Base-by-base conservation (phyloP, 2,888 invertebrate species). In the Embidobia sp. region DNA sequence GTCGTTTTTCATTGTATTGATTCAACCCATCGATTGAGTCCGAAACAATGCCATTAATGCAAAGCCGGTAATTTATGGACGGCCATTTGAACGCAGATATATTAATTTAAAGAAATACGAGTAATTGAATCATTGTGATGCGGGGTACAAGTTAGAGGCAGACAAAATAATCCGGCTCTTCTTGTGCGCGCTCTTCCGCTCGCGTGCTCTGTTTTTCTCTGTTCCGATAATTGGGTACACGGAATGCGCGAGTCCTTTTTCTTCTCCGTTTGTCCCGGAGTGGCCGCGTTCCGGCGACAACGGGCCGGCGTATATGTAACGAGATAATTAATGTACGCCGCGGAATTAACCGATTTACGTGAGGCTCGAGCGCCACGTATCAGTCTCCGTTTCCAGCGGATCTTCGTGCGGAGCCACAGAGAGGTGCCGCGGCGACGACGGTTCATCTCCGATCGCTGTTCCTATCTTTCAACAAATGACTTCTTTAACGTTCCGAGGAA, bases 301-400 rank as follows among this genome's bases (percentile, higher is more conserved):
- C 73, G 78, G 76, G 66, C 57, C 78, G 49, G 78, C 75, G 79
- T 79, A 63, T 70, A 82, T 81, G 83, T 85, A 85, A 85, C 85
- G 85, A 86, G 85, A 86, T 86, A 86, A 86, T 86, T 86, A 86
- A 86, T 86, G 86, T 85, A 80, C 82, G 80, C 72, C 80, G 82
- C 80, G 83, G 85, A 86, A 85, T 86, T 86, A 85, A 85, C 83
- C 84, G 85, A 86, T 86, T 86, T 86, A 86, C 85, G 86, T 86
- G 84, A 83, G 80, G 72, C 74, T 31, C 77, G 78, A 77, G 77
- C 67, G 49, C 69, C 64, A 75, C 75, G 69, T 69, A 77, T 77
- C 76, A 76, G 73, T 57, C 64, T 63, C 16, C 26, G 79, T 64
- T 57, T 76, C 53, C 63, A 77, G 77, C 59, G 64, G 55, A 76